Percentiles rank a stretch among this genome's conserved stretches.
Evolutionary conservation across 2,888 invertebrate species (phyloP).

Genomic region (Drosophila prolongata): DNA sequence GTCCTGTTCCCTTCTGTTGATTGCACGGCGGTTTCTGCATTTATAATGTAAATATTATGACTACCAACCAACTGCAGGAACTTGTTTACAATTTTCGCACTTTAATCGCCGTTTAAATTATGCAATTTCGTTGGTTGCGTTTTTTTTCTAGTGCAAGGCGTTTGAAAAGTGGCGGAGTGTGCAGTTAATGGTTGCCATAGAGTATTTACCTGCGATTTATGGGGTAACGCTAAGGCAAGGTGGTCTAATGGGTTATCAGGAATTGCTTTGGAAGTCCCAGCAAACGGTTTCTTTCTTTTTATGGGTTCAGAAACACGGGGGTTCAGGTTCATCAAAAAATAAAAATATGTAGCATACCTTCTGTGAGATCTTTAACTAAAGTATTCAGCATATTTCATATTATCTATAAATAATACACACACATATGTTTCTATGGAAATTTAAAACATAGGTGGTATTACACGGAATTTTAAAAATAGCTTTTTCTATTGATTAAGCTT

Average conservation of each 20-base stretch:
- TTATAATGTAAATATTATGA: conserved; percentile 52
- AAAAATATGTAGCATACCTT: not conserved
- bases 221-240: conserved; percentile 9
- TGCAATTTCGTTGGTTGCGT: conserved; percentile 54
- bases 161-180: conserved; percentile 15
- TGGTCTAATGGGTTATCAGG: conserved; percentile 17
- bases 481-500: too few species aligned
- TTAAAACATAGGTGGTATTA: too few species aligned
- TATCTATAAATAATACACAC: too few species aligned
- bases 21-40: conserved; percentile 48
- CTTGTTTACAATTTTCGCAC: conserved; percentile 67
- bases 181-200: conserved; percentile 41
- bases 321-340: conserved; percentile 1
- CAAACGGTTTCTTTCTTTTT: conserved; percentile 1
- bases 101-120: conserved; percentile 53
- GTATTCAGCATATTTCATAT: too few species aligned
- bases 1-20: conserved; percentile 17
- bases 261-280: conserved; percentile 4
- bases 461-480: too few species aligned
- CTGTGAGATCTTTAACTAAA: too few species aligned
- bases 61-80: conserved; percentile 53
- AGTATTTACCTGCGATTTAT: conserved; percentile 42
- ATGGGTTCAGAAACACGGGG: conserved; percentile 11
- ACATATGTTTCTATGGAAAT: too few species aligned
- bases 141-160: conserved; percentile 9